A percentile compares a stretch with the other conserved stretches of the same genome.
Evolutionary conservation across 2,888 invertebrate genomes (phyloP).

Genomic region (Atrina japonica): DNA sequence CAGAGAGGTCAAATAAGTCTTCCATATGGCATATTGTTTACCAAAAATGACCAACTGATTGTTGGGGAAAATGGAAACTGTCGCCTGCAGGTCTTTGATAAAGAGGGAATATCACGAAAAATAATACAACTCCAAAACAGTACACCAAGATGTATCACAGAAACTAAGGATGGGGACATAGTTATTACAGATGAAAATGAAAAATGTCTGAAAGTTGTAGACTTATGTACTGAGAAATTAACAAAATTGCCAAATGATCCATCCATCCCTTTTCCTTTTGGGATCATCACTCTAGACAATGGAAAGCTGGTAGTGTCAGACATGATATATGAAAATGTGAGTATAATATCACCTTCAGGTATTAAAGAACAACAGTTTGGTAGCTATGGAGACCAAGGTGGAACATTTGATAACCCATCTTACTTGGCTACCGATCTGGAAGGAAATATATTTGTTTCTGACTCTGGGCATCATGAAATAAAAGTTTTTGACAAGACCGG

Average conservation of each 20-base stretch:
- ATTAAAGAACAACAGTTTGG: constrained; percentile 44
- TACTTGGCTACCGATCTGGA: constrained; percentile 43
- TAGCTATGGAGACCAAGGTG: constrained; percentile 41
- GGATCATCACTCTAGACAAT: constrained; percentile 36
- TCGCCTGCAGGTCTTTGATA: constrained; percentile 50
- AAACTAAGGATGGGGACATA: constrained; percentile 32
- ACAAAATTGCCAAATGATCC: constrained; percentile 17
- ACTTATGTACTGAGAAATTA: background rate
- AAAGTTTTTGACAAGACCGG: constrained; percentile 55
- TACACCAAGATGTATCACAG: constrained; percentile 47
- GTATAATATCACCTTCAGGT: constrained; percentile 43
- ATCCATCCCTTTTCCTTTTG: constrained; percentile 48
- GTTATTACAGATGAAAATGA: constrained; percentile 53
- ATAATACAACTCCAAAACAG: constrained; percentile 38
- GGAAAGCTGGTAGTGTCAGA: constrained; percentile 54
- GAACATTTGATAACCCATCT: constrained; percentile 51
- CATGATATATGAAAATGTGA: constrained; percentile 54
- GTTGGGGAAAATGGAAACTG: constrained; percentile 54
- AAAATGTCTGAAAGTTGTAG: constrained; percentile 47
- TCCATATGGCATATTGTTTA: constrained; percentile 51
- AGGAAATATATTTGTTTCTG: constrained; percentile 52
- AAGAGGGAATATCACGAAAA: constrained; percentile 35
- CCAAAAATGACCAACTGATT: constrained; percentile 39
- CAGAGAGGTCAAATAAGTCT: constrained; percentile 40
- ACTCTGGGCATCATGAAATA: constrained; percentile 56